phyloP scores from a whole-genome alignment of 2,113 vertebrate genomes.

The Archocentrus centrarchus region DNA sequence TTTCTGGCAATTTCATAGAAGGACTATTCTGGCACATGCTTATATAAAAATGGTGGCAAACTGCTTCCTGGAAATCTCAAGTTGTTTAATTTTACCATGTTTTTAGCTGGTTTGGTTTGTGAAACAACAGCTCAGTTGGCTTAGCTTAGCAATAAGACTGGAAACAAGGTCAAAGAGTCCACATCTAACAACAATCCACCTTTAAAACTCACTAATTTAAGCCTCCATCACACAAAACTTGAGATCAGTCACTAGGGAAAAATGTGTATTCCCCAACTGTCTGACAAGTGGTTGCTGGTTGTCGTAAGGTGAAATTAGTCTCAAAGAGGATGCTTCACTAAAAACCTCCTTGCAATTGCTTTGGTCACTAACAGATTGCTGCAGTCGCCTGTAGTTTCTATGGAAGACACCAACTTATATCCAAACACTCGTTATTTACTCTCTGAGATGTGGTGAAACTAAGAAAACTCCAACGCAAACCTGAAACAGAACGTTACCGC shows the following conservation, averaged over 20 bases:
- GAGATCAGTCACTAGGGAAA: background rate
- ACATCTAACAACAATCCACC: background rate
- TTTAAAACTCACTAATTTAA: background rate
- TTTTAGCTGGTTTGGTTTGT: background rate
- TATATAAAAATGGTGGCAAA: background rate
- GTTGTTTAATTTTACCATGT: background rate
- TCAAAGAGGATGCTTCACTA: background rate
- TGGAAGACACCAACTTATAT: too few species aligned
- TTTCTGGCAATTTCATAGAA: background rate
- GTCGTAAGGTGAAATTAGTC: background rate
- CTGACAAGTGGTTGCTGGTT: background rate
- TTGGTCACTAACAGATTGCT: too few species aligned
- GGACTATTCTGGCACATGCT: background rate
- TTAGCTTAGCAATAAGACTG: constrained; percentile 1
- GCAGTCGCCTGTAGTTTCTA: too few species aligned
- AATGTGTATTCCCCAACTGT: background rate
- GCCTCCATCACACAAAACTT: background rate
- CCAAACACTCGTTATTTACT: too few species aligned
- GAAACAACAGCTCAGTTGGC: background rate
- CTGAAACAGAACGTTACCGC: too few species aligned
- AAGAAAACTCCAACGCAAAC: too few species aligned
- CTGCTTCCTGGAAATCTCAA: background rate
- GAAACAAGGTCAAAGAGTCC: background rate
- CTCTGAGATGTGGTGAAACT: too few species aligned
- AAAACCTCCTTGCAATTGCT: background rate